Evolutionary conservation across 1,140 invertebrate genomes (phyloP).

Genomic region (Pseudomyrmex pallidus): DNA sequence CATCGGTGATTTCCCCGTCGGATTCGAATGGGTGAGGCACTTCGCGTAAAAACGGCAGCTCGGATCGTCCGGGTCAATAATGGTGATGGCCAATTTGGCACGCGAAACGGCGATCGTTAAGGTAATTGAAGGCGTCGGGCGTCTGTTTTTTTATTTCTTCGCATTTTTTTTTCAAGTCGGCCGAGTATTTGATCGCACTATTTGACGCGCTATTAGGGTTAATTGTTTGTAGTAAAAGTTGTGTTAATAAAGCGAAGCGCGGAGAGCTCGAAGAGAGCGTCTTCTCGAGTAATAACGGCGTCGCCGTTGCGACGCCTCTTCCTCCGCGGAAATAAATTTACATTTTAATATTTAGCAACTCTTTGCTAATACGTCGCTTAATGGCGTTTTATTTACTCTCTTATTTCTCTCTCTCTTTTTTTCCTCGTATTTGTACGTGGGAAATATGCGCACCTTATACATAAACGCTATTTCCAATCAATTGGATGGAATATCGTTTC

Average conservation of each 20-base stretch:
- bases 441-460: too few relatives aligned
- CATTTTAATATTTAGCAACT: not conserved
- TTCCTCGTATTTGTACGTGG: too few relatives aligned
- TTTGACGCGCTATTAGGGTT: slow-evolving; percentile 30
- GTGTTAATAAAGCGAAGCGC: slow-evolving; percentile 18
- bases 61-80: slow-evolving; percentile 47
- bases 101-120: slow-evolving; percentile 57
- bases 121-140: slow-evolving; percentile 59
- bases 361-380: not conserved
- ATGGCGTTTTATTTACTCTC: slow-evolving; percentile 8
- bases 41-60: slow-evolving; percentile 33
- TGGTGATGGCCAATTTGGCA: slow-evolving; percentile 63
- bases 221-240: slow-evolving; percentile 37
- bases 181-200: not conserved
- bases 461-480: not conserved
- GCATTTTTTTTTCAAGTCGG: not conserved
- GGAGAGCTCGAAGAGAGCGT: not conserved
- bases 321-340: slow-evolving; percentile 3
- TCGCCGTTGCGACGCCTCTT: not conserved
- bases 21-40: slow-evolving; percentile 19
- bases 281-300: not conserved
- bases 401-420: too few relatives aligned
- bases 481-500: slow-evolving; percentile 3
- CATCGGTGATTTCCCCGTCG: not conserved
- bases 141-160: slow-evolving; percentile 23